Evolutionary conservation across 2,113 vertebrate genomes (phyloP), one percentile per base, ranked within the genome.

Genomic region (Thomomys bottae): DNA sequence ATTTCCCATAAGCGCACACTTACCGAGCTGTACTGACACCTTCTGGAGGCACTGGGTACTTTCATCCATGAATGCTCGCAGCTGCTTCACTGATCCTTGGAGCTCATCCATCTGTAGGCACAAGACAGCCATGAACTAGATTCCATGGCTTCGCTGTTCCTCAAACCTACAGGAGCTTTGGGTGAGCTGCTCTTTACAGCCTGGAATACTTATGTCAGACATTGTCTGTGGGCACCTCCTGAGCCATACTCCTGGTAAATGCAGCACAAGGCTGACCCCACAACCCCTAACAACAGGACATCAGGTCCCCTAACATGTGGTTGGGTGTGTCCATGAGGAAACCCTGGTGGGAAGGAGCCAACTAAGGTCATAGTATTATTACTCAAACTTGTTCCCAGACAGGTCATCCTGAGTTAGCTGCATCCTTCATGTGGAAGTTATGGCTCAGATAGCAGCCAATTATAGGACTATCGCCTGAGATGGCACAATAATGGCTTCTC

Each of bases 11-110:
- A 49, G 9, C 45, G 32, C 12, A 70, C 2, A 10, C 97, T 97
- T 88, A 98, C 98, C 96, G 1, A 98, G 97, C 79, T 96, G 96
- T 85, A 79, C 71, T 20, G 98, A 98, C 34, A 98, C 83, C 75
- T 92, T 49, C 92, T 84, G 95, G 20, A 98, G 88, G 91, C 87
- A 95, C 34, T 70, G 90, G 20, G 23, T 90, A 78, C 93, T 96
- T n/a, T 98, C 97, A 5, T 96, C 93, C 54, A 94, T 87, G 67
- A 98, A 98, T 6, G 95, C 71, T 21, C 88, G 90, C 61, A 98
- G 92, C 73, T 97, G 87, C 78, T 88, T 96, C 76, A 96, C 30
- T 0, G 96, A 95, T 34, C 96, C 97, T 40, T 97, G 97, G 0
- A 98, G 83, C 17, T 98, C 97, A 0, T 98, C 97, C 10, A 98